phyloP scores from a whole-genome alignment of 2,888 invertebrate species.

The Trileptium ribeirensis region DNA sequence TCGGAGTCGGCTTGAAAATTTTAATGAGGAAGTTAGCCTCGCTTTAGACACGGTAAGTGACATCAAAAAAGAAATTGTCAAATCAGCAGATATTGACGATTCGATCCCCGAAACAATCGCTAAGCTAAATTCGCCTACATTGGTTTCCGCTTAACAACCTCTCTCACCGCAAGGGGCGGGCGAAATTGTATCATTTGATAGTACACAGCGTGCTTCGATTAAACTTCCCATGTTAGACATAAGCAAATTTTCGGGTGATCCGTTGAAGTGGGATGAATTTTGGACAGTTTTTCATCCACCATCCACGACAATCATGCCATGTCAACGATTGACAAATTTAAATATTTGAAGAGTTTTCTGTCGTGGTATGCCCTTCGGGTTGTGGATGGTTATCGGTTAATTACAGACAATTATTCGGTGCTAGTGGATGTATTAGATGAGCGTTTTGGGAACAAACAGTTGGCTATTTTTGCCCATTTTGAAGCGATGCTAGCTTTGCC shows the following conservation, averaged over 20 bases:
- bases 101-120: background rate
- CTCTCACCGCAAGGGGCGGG: background rate
- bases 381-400: background rate
- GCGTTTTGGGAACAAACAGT: constrained; percentile 12
- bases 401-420: background rate
- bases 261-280: constrained; percentile 13
- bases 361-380: background rate
- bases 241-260: background rate
- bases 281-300: background rate
- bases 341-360: constrained; percentile 11
- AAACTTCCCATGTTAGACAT: background rate
- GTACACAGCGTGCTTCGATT: background rate
- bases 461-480: constrained; percentile 10
- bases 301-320: background rate
- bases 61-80: background rate
- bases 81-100: background rate
- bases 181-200: background rate
- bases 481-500: background rate
- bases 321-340: constrained; percentile 10
- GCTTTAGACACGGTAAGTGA: background rate
- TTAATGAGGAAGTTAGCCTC: background rate
- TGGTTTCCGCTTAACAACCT: background rate
- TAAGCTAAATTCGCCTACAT: too few relatives aligned
- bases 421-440: background rate
- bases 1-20: background rate